Base-by-base conservation (phyloP, 2,113 vertebrate species). In the Nerophis lumbriciformis region DNA sequence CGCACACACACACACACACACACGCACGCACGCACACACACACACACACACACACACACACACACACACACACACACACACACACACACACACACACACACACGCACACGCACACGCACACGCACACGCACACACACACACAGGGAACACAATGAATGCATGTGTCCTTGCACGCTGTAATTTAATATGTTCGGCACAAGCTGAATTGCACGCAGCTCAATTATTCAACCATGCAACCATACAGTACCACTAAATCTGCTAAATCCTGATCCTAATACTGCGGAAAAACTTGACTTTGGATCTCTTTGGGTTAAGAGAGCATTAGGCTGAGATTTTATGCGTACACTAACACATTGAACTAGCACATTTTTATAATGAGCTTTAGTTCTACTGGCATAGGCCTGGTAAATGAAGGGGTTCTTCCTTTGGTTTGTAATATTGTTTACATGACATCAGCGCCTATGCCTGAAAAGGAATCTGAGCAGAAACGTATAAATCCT, bases 271-370 rank as follows among this genome's bases (percentile, higher is more conserved):
- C 81, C 74, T 73, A 78, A 79, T 77, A 49, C 69, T 58, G 42
- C 68, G 73, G 68, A 76, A 81, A 81, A 87, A 80, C 76, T 77
- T 88, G 79, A 89, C 83, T 75, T 83, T 61, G 71, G 65, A 70
- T 78, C 63, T 83, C 68, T 75, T 48, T 70, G 73, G 82, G 76
- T 79, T 80, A 79, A 83, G 76, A 79, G 63, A 56, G 56, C 62
- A 79, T 86, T 80, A 83, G 52, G 44, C n/a, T 66, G 15, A 19
- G 47, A 75, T 60, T 77, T 63, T 62, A 80, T 69, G 55, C 66
- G 65, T 16, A 88, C 72, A 85, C 70, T 83, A 70, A 85, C 84
- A 85, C 69, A 83, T 69, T 72, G 73, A 71, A 65, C 55, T 60
- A 52, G 59, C 12, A 49, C 36, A 3, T 51, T 61, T 37, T 51